Conservation (phyloP, 2,888 invertebrate species). For the Selenia dentaria region DNA sequence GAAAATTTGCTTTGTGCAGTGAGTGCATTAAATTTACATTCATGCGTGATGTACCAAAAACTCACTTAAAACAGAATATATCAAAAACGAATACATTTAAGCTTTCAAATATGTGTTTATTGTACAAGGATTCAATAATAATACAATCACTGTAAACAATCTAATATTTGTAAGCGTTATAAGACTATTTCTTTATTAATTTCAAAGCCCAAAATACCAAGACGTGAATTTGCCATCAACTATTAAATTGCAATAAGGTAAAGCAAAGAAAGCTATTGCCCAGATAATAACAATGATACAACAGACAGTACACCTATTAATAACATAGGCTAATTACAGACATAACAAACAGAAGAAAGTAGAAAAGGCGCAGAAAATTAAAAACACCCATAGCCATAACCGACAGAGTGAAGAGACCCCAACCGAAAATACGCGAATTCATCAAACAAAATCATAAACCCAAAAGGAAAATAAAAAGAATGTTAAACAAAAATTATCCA, state of each 20-base stretch:
- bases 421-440: slow-evolving; percentile 64
- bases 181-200: background rate
- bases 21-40: slow-evolving; percentile 35
- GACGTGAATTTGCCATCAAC: background rate
- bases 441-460: slow-evolving; percentile 64
- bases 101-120: too few species aligned
- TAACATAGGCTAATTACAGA: slow-evolving; percentile 30
- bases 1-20: slow-evolving; percentile 23
- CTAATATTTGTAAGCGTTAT: slow-evolving; percentile 6
- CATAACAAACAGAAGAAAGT: slow-evolving; percentile 49
- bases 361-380: slow-evolving; percentile 55
- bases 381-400: slow-evolving; percentile 71
- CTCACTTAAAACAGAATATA: too few species aligned
- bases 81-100: slow-evolving; percentile 1
- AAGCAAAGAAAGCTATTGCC: slow-evolving; percentile 26
- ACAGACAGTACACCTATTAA: slow-evolving; percentile 25
- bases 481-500: background rate
- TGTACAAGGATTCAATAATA: background rate
- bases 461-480: background rate
- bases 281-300: slow-evolving; percentile 26
- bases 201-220: slow-evolving; percentile 10
- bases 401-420: slow-evolving; percentile 56
- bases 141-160: background rate
- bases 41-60: slow-evolving; percentile 36
- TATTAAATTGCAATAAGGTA: slow-evolving; percentile 4